Evolutionary conservation across 2,888 invertebrate genomes (phyloP), one percentile per base, ranked within the genome.

Genomic region (Agriopis leucophaearia): DNA sequence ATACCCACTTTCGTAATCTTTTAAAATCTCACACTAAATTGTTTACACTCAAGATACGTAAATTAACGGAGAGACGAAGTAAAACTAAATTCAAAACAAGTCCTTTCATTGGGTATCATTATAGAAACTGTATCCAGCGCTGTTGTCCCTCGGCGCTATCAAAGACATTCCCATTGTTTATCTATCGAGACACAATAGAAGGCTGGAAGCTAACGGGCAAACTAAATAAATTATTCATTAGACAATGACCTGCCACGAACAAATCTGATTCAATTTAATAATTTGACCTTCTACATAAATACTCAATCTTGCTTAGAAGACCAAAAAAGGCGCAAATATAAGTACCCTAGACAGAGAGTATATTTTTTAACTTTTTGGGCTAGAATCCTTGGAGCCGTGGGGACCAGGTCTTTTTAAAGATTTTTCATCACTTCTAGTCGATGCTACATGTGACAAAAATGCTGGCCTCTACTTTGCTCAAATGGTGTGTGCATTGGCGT

Each of bases 201-300:
- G 64, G 72, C 76, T 71, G 74, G 74, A 77, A 77, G 76, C 79
- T 81, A 82, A 80, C 81, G 71, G 81, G 75, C 81, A 79, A 80
- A 78, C 81, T 76, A 75, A 81, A 82, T 83, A 77, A 82, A 83
- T 83, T 82, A 83, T 83, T 75, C 79, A 83, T 78, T 72, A 70
- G 65, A 80, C 76, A 80, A 79, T 81, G 79, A 79, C 82, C 77
- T 75, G 80, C 76, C 77, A 78, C 71, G 78, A 76, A 74, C 78
- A 76, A 81, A 81, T 79, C 74, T 75, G 78, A 81, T 80, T 81
- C 73, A 71, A 78, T 82, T 80, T 77, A 55, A 27, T 80, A 76
- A 75, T 75, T 66, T 70, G 50, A 66, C 67, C 66, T 52, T 58
- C 13, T 16, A 44, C 13, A 55, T 47, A 47, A 42, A 55, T 63